Percentiles rank a stretch among this genome's conserved stretches.
Evolutionary conservation across 1,140 invertebrate species (phyloP).

Genomic region (Trypoxylus dichotomus): DNA sequence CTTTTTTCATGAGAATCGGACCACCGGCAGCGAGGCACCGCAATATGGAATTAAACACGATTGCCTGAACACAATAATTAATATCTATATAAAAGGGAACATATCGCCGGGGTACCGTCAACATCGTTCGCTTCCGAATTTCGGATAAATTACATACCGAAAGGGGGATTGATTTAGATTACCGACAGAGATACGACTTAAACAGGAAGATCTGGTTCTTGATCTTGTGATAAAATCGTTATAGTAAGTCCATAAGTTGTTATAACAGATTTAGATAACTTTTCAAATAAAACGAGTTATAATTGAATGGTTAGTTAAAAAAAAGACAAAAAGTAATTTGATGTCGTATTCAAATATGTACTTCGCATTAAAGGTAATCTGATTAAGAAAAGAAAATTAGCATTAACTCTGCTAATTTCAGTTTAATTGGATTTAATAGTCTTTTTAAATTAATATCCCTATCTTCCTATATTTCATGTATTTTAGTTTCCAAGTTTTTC

Average conservation of each 20-base stretch:
- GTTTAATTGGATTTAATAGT: too few relatives aligned
- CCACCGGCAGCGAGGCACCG: conserved; percentile 32
- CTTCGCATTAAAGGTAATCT: too few relatives aligned
- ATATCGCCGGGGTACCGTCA: not conserved
- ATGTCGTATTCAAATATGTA: too few relatives aligned
- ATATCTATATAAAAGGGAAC: conserved; percentile 15
- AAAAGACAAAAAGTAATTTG: not conserved
- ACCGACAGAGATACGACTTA: not conserved
- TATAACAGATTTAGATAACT: not conserved
- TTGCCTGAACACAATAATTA: conserved; percentile 39
- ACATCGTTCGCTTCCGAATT: conserved; percentile 17
- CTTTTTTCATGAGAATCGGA: conserved; percentile 19
- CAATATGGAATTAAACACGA: conserved; percentile 37
- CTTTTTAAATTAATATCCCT: too few relatives aligned
- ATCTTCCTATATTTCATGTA: too few relatives aligned
- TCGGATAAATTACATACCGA: not conserved
- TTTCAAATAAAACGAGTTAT: not conserved
- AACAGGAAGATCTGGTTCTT: not conserved
- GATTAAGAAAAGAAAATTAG: too few relatives aligned
- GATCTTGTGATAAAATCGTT: not conserved
- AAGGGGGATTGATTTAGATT: not conserved
- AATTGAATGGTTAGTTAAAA: not conserved
- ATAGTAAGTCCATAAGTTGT: not conserved
- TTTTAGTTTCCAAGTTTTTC: too few relatives aligned
- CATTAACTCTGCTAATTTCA: too few relatives aligned